phyloP scores from a whole-genome alignment of 2,797 vertebrate species.

The Remorina albescens region DNA sequence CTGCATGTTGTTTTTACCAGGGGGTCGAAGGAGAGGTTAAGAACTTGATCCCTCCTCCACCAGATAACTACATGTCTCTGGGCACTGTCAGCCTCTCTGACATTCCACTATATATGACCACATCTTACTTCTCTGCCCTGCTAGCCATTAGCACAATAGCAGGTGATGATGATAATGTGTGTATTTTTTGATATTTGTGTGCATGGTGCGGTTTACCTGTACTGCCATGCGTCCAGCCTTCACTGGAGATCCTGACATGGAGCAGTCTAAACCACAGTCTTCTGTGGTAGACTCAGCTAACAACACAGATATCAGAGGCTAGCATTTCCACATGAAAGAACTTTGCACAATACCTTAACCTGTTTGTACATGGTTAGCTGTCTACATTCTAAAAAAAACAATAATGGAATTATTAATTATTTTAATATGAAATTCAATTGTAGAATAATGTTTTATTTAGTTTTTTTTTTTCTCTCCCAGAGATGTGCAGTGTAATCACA shows the following conservation, averaged over 20 bases:
- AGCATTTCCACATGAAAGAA: background rate
- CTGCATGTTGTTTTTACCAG: constrained; percentile 83
- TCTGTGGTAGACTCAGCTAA: background rate
- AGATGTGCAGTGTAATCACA: background rate
- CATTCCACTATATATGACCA: constrained; percentile 77
- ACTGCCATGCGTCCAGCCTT: constrained; percentile 42
- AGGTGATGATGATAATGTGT: constrained; percentile 65
- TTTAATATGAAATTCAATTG: background rate
- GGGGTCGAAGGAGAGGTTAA: constrained; percentile 84
- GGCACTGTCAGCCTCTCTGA: constrained; percentile 77
- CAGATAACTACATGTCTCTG: constrained; percentile 84
- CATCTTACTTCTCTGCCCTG: constrained; percentile 60
- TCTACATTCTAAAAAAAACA: background rate
- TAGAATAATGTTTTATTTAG: no score
- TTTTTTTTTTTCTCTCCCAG: background rate
- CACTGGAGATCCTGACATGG: constrained; percentile 35
- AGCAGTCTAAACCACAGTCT: constrained; percentile 29
- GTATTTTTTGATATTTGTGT: constrained; percentile 20
- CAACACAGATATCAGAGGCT: background rate
- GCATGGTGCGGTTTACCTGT: constrained; percentile 60
- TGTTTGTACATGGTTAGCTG: background rate
- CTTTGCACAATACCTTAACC: background rate
- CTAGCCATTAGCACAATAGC: constrained; percentile 65
- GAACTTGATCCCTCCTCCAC: constrained; percentile 83
- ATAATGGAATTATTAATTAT: background rate